Base-by-base conservation (phyloP, 1,140 invertebrate species). In the Danaus melanippus region DNA sequence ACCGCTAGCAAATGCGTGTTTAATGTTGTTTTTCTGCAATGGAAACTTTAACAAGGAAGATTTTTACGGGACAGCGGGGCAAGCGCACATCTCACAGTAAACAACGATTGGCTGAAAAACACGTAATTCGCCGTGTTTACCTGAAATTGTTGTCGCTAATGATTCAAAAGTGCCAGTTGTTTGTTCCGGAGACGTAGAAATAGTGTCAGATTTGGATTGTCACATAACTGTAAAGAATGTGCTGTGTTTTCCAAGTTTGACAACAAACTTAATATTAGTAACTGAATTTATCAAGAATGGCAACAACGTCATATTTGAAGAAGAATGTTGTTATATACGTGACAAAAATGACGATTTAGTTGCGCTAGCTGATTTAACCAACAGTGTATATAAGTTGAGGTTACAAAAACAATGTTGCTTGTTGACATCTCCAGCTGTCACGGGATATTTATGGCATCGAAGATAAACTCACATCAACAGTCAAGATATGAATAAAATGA, bases 401-500 rank as follows among this genome's bases (percentile, higher is more conserved):
- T 44, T 15, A 7, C 10, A 17, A 10, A 11, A 2, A 8, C 8
- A 17, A 44, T 6, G 8, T 21, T 44, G 42, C 32, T 15, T 53
- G 10, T 10, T 46, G 6, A 42, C 21, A 15, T 8, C 42, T 15
- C 1, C 43, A 8, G 10, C 10, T 9, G 12, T 11, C 44, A 21
- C 11, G 21, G 10, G 12, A 53, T n/a, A 43, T 10, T 11, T 55
- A 17, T 61, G 62, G 62, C 62, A 61, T 50, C 59, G 50, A 46
- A 55, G 61, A 9, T 10, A 58, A 21, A 56, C 47, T 9, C 56
- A 58, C 12, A 32, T 59, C 5, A 58, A 62, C 4, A 56, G 40
- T 50, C 46, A 49, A 21, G 57, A 58, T 50, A 56, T 64, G 59
- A 58, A 65, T 44, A 62, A 57, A 53, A 65, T 62, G 60, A 66